A percentile compares a stretch with the other conserved stretches of the same genome.
These are phyloP conservation scores for Phataginus tricuspis DNA, from an alignment of 2,797 vertebrate species.

Conservation along the genomic window DNA sequence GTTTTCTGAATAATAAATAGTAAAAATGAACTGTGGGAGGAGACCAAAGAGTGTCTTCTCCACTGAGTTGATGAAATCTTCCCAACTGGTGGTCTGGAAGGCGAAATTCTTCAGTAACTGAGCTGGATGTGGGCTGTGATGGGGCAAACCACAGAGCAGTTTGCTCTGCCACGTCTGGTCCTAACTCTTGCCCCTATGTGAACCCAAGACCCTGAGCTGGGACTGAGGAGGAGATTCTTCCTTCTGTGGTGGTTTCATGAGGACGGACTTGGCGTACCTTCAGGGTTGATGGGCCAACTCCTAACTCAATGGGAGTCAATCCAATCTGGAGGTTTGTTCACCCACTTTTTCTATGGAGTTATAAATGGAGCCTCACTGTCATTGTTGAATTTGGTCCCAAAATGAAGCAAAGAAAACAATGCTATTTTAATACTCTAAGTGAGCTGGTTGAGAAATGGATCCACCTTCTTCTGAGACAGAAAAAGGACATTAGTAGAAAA, in stretches of 20 bases:
- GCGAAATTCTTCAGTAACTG: neutral
- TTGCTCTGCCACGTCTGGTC: neutral
- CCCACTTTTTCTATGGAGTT: neutral
- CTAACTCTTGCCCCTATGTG: neutral
- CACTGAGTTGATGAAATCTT: neutral
- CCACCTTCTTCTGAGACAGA: neutral
- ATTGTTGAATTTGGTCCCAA: neutral
- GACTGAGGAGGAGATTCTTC: neutral
- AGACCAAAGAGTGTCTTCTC: neutral
- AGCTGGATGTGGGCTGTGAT: neutral
- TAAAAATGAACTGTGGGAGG: neutral
- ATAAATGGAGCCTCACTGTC: neutral
- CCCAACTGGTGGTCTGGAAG: neutral
- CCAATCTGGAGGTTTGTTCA: neutral
- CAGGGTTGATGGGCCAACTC: neutral
- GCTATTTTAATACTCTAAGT: neutral
- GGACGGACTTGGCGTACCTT: neutral
- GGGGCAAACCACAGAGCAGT: neutral
- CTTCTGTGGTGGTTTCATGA: neutral
- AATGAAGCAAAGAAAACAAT: conserved; percentile 10
- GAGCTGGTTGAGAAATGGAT: neutral
- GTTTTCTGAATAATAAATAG: neutral
- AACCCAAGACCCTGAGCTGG: neutral
- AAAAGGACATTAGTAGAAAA: neutral
- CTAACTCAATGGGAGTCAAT: neutral